Evolutionary conservation across 2,113 vertebrate genomes (phyloP), one percentile per base, ranked within the genome.

Genomic region (Numenius arquata): DNA sequence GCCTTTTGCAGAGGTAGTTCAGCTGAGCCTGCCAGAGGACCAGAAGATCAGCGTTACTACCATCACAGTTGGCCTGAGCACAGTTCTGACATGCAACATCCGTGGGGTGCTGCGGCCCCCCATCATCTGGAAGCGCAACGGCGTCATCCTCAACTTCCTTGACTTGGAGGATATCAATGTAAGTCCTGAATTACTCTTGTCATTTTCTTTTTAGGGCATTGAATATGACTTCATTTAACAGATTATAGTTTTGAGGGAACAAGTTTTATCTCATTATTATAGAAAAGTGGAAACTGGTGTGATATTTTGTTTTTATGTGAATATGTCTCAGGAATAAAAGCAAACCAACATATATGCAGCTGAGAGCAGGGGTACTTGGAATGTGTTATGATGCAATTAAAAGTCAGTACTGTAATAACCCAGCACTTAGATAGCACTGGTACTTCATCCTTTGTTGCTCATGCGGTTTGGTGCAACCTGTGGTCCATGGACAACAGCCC

Each of bases 91-190:
- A 6, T 99, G 99, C 8, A 96, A 98, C 76, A 98, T 99, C 91
- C 99, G 72, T 3, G 99, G 99, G 62, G 98, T 98, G 1, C 98
- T 99, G 97, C 98, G 99, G 3, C 99, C 99, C 0, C 99, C 99
- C 11, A 98, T 99, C 97, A 92, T 99, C 92, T 99, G 99, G 99
- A 99, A 98, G 77, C 99, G 99, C 94, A 99, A 99, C 2, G 98
- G 99, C 41, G 91, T 99, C 78, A 88, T 98, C 66, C 97, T 99
- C 76, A 99, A 99, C 98, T 98, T 99, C 95, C 96, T 99, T 67
- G 98, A 99, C 90, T 95, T 99, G 95, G 99, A 99, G 96, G 99
- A 99, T 85, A 99, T 99, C 92, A 99, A 99, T 5, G 99, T 99
- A 97, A 95, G 98, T 98, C 70, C 36, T 47, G 12, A 27, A 15